These are phyloP conservation scores for Triops cancriformis DNA, from an alignment of 1,140 invertebrate species.

Conservation along the genomic window DNA sequence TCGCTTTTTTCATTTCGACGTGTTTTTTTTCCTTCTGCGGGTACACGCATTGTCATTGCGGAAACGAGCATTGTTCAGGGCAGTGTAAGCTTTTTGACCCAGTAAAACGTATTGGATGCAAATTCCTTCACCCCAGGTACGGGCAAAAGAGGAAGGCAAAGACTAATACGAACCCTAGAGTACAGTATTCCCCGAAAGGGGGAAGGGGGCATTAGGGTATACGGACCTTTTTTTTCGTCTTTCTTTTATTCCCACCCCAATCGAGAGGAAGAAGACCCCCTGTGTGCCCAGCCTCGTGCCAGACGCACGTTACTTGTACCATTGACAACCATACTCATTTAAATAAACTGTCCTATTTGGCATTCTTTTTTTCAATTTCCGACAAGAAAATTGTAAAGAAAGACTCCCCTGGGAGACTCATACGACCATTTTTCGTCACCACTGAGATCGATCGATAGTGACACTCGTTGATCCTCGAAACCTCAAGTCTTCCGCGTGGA, in stretches of 20 bases:
- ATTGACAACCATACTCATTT: slow-evolving; percentile 4
- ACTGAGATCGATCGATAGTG: background rate
- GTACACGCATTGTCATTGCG: background rate
- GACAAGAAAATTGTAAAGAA: no score
- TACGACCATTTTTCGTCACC: slow-evolving; percentile 1
- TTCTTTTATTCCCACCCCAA: background rate
- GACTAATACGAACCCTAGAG: background rate
- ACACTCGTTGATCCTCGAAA: no score
- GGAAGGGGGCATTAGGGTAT: background rate
- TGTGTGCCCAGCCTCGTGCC: slow-evolving; percentile 3
- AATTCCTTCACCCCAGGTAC: background rate
- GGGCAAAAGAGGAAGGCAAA: background rate
- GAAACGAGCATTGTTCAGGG: background rate
- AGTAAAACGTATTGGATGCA: background rate
- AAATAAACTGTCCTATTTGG: slow-evolving; percentile 7
- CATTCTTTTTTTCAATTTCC: background rate
- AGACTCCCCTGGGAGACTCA: background rate
- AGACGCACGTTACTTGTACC: background rate
- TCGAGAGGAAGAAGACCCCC: background rate
- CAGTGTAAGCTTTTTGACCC: background rate
- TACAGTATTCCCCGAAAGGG: no score
- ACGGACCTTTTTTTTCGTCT: background rate
- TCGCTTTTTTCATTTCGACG: background rate
- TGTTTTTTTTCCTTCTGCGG: background rate
- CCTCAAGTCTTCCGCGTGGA: no score